Evolutionary conservation across 2,888 invertebrate species (phyloP), one percentile per base, ranked within the genome.

Genomic region (Orchesella flavescens): DNA sequence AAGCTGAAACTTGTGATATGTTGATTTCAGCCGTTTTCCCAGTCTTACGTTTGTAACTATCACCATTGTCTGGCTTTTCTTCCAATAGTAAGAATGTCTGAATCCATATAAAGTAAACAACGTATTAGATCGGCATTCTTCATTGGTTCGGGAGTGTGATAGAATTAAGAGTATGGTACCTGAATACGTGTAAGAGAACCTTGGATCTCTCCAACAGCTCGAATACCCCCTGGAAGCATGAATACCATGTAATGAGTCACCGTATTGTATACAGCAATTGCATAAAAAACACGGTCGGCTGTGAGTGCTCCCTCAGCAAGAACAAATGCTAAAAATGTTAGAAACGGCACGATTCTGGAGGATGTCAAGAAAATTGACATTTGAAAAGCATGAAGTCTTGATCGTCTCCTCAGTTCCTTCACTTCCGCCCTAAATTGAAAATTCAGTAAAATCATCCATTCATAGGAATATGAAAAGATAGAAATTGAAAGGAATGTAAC

Each of bases 361-460:
- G 96, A 95, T 89, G 90, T 90, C 87, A 91, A 91, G 88, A 94
- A 95, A 90, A 94, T 92, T 84, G 94, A 94, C 89, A 94, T 89
- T 87, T 91, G 91, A 19, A 91, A 89, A 92, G 94, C 90, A 93
- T 92, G 91, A 93, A 94, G 85, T 93, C 90, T 75, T 7, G 94
- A 93, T 7, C 93, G 93, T 77, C 92, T 91, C 86, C 92, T 91
- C 75, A 95, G 91, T 71, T 93, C 92, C 82, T 92, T 91, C 17
- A 95, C 93, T 91, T 96, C 96, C 80, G 92, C 89, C 89, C 94
- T 94, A 89, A 63, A 63, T 1, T 63, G 12, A 57, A 12, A 57
- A 57, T 23, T 4, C 15, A 21, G 13, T 49, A 49, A 21, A 46
- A 46, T 10, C 13, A 46, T 46, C 13, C 46, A 13, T 46, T 46